Evolutionary conservation across 1,140 invertebrate genomes (phyloP).

Genomic region (Drosophila willistoni): DNA sequence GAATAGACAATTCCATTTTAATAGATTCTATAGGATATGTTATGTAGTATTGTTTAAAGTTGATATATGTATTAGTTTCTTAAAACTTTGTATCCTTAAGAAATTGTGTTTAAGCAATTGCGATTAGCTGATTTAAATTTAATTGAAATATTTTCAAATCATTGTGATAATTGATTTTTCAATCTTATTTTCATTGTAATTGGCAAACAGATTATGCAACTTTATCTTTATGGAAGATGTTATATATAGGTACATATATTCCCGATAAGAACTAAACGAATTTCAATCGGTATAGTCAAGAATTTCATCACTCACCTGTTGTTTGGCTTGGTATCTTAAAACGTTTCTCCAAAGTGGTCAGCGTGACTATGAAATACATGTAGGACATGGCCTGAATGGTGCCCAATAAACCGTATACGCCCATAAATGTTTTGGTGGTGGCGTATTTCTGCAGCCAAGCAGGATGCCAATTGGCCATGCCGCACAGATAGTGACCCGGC

Average conservation of each 20-base stretch:
- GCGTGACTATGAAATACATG: constrained; percentile 87
- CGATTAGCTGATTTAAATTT: too few relatives aligned
- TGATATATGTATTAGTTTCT: too few relatives aligned
- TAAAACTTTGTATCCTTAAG: too few relatives aligned
- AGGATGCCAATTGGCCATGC: constrained; percentile 86
- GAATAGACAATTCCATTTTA: too few relatives aligned
- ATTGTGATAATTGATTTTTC: not conserved
- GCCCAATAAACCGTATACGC: constrained; percentile 87
- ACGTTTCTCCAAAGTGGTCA: constrained; percentile 89
- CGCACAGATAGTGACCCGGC: constrained; percentile 83
- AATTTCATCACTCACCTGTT: constrained; percentile 84
- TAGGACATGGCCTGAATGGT: constrained; percentile 89
- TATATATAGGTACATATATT: not conserved
- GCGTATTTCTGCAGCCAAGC: constrained; percentile 87
- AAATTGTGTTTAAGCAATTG: too few relatives aligned
- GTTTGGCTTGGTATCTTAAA: constrained; percentile 89
- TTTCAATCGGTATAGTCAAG: not conserved
- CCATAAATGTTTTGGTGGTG: constrained; percentile 86
- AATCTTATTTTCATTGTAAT: not conserved
- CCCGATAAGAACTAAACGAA: not conserved
- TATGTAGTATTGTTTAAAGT: too few relatives aligned
- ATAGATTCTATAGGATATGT: too few relatives aligned
- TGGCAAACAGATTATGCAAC: not conserved
- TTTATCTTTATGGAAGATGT: constrained; percentile 2
- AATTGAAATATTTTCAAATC: not conserved